A percentile compares a stretch with the other conserved stretches of the same genome.
Conservation (phyloP, 1,140 invertebrate species). For the Drosophila quadrilineata region DNA sequence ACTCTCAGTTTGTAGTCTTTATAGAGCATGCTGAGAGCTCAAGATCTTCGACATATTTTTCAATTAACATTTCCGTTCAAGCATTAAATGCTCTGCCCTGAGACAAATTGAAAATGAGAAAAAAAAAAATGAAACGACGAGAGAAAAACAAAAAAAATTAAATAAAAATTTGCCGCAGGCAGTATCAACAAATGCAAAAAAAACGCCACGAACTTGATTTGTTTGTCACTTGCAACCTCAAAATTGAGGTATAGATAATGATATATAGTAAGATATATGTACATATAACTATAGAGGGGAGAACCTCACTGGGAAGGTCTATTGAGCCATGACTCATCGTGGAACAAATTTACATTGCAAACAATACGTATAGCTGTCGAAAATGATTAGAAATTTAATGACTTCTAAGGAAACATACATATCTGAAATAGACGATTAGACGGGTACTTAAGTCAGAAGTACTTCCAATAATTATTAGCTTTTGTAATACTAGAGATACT, state of each 20-base stretch:
- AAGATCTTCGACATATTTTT: constrained; percentile 46
- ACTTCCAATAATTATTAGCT: no score
- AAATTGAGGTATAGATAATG: no score
- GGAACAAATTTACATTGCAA: no score
- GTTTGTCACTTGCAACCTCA: constrained; percentile 26
- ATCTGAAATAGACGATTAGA: no score
- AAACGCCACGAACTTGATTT: constrained; percentile 14
- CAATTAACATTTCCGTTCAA: constrained; percentile 67
- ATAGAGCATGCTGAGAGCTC: constrained; percentile 8
- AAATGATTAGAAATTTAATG: no score
- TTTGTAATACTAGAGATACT: no score
- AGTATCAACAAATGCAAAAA: constrained; percentile 13
- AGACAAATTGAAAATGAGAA: constrained; percentile 46
- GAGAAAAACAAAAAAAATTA: neutral
- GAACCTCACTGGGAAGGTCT: constrained; percentile 14
- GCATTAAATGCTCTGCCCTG: constrained; percentile 18
- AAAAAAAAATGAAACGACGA: constrained; percentile 20
- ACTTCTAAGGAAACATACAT: no score
- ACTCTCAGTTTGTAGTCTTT: neutral
- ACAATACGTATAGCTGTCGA: no score
- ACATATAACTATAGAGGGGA: no score
- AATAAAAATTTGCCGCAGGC: neutral
- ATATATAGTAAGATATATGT: no score
- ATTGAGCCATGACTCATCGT: constrained; percentile 19
- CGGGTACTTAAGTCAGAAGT: no score